These are phyloP conservation scores for Drosophila takahashii DNA, from an alignment of 1,140 invertebrate species.

Conservation along the genomic window DNA sequence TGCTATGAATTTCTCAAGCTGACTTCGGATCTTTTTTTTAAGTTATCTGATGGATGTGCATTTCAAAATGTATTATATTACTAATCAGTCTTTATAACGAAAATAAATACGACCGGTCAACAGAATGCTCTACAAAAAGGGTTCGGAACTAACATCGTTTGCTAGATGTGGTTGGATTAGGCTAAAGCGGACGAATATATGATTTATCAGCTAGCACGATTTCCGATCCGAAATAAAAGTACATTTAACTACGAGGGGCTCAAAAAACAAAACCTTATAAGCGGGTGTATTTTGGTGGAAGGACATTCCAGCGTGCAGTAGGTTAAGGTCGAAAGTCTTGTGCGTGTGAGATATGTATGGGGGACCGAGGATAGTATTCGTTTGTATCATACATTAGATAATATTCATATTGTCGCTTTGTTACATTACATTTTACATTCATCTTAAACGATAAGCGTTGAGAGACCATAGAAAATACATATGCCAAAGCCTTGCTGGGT, in stretches of 20 bases:
- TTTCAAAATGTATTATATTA: slow-evolving; percentile 58
- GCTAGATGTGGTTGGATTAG: neutral
- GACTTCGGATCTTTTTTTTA: neutral
- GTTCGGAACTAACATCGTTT: slow-evolving; percentile 6
- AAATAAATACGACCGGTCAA: slow-evolving; percentile 55
- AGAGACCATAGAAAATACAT: slow-evolving; percentile 73
- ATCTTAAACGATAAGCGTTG: slow-evolving; percentile 55
- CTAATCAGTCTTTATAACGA: slow-evolving; percentile 80
- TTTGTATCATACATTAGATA: slow-evolving; percentile 72
- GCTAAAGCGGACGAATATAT: too few species aligned
- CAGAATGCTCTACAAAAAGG: slow-evolving; percentile 25
- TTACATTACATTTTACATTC: slow-evolving; percentile 79
- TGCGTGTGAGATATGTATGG: slow-evolving; percentile 64
- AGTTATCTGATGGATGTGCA: slow-evolving; percentile 25
- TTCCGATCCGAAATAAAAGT: slow-evolving; percentile 1
- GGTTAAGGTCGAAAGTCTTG: slow-evolving; percentile 53
- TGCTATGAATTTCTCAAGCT: slow-evolving; percentile 46
- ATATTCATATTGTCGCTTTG: slow-evolving; percentile 76
- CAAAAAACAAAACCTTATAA: slow-evolving; percentile 27
- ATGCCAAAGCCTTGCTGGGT: slow-evolving; percentile 63
- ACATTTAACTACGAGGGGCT: slow-evolving; percentile 27
- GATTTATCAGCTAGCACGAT: neutral
- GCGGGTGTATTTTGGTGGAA: slow-evolving; percentile 21
- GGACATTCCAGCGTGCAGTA: slow-evolving; percentile 21
- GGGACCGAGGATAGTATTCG: slow-evolving; percentile 28